phyloP scores from a whole-genome alignment of 2,113 vertebrate species.

The Lophius piscatorius region DNA sequence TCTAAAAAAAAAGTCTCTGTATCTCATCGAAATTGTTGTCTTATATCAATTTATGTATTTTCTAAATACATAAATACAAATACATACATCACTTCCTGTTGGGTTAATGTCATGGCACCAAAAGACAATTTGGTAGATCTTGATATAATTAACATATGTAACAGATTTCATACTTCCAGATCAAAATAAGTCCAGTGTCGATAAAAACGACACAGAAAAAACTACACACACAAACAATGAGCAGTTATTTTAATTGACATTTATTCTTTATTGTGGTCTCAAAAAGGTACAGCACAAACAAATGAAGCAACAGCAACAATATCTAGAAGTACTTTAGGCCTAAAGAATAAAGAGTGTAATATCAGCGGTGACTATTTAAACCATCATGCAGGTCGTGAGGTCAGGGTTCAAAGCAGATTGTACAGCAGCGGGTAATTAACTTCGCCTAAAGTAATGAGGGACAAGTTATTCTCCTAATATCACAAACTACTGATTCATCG shows the following conservation, averaged over 20 bases:
- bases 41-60: too few relatives aligned
- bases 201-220: too few relatives aligned
- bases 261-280: conserved; percentile 68
- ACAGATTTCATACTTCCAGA: too few relatives aligned
- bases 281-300: conserved; percentile 72
- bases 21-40: too few relatives aligned
- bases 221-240: too few relatives aligned
- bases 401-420: conserved; percentile 63
- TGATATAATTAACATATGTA: too few relatives aligned
- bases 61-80: too few relatives aligned
- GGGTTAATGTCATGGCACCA: too few relatives aligned
- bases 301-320: conserved; percentile 59
- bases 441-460: conserved; percentile 48
- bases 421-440: conserved; percentile 65
- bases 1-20: too few relatives aligned
- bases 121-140: too few relatives aligned
- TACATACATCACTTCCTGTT: too few relatives aligned
- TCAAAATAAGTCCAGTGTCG: too few relatives aligned
- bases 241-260: conserved; percentile 26
- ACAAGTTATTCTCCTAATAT: conserved; percentile 14
- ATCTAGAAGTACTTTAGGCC: conserved; percentile 29
- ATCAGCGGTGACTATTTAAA: conserved; percentile 32
- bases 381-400: conserved; percentile 66
- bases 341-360: conserved; percentile 33
- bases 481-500: conserved; percentile 41